Evolutionary conservation across 2,888 invertebrate genomes (phyloP), one percentile per base, ranked within the genome.

Genomic region (Stenodera caucasica): DNA sequence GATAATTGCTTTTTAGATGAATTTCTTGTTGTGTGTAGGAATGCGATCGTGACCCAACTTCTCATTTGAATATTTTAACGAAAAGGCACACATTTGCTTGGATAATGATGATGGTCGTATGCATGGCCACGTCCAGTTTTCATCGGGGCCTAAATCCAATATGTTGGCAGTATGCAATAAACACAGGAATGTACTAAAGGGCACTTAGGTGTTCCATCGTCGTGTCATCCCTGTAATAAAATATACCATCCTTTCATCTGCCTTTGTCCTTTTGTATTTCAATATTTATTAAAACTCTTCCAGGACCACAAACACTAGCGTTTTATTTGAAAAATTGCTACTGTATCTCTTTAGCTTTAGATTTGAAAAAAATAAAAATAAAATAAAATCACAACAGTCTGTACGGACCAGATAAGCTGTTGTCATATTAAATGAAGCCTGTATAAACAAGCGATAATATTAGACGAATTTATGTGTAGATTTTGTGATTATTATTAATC

Each of bases 71-170:
- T 51, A 51, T 32, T 30, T 30, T 30, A 29, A 33, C 18, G 18
- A 30, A 33, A 50, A 53, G 5, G 5, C 63, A 26, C 18, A 14
- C 55, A 15, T 51, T 45, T 45, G 23, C 45, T 45, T 45, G 23
- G 61, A 68, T 74, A 74, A 74, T 74, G 67, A 72, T 70, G 70
- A 65, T 60, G 66, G 66, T n/a, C 67, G 66, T 74, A 74, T 74
- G 73, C 74, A 72, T 59, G 60, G 60, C 70, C 64, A 63, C 72
- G 73, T 72, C 60, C 67, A 55, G 67, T 60, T 63, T 58, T 64
- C 63, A 50, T 57, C 60, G 52, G 63, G 65, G n/a, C n/a, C 55
- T 62, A 69, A 67, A 70, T 70, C 69, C 67, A 70, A 70, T 70
- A 69, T 67, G 67, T 63, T 60, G 53, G 53, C 62, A 70, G 69